Conservation (phyloP, 2,797 vertebrate genomes). For the Crax fasciolata region DNA sequence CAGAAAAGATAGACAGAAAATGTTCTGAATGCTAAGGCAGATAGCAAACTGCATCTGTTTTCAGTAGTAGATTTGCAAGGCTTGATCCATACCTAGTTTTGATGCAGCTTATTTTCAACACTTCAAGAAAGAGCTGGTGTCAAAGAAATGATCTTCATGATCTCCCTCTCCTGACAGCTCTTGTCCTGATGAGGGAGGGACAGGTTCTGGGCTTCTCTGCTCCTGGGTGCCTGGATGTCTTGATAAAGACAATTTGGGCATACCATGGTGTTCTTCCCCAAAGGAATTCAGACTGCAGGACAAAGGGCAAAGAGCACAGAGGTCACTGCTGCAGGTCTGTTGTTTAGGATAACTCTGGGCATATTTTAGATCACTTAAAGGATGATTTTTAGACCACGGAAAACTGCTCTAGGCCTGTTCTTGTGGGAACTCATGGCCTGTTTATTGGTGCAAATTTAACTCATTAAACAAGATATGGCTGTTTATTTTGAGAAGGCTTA, state of each 20-base stretch:
- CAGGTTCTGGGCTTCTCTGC: neutral
- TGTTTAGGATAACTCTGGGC: neutral
- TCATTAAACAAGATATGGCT: slow-evolving; percentile 38
- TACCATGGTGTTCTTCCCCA: neutral
- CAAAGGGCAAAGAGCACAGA: neutral
- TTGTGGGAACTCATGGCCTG: slow-evolving; percentile 33
- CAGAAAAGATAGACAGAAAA: neutral
- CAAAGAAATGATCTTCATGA: neutral
- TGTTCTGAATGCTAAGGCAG: neutral
- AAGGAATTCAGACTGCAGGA: neutral
- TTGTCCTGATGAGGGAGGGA: neutral
- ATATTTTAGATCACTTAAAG: neutral
- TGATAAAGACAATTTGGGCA: neutral
- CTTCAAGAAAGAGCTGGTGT: neutral
- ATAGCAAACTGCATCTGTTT: neutral
- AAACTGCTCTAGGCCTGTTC: neutral
- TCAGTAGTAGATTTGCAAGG: neutral
- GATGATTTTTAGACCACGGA: neutral
- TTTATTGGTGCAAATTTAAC: slow-evolving; percentile 47
- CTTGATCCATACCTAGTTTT: neutral
- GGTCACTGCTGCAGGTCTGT: neutral
- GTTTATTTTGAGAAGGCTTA: slow-evolving; percentile 48
- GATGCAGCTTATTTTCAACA: neutral
- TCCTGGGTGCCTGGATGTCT: neutral
- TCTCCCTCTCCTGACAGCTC: neutral